Percentiles rank a stretch among this genome's conserved stretches.
Conservation (phyloP, 2,113 vertebrate genomes). For the Strix aluco region DNA sequence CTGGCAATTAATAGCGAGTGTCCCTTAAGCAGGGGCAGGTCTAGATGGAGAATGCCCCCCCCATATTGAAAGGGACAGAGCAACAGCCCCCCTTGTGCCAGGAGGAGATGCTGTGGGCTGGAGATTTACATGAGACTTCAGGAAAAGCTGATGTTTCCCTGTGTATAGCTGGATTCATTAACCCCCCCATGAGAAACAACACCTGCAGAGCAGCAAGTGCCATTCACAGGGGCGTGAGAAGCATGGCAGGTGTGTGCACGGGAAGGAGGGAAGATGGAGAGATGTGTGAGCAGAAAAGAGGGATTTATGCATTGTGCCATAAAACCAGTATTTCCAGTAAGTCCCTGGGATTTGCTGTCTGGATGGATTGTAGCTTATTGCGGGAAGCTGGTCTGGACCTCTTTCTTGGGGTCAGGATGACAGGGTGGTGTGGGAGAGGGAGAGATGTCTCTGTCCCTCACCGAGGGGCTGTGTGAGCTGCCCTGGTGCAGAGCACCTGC, state of each 20-base stretch:
- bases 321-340: neutral
- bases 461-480: rapidly evolving
- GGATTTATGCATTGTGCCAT: neutral
- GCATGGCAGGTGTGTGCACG: rapidly evolving
- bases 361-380: neutral
- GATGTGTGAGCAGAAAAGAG: neutral
- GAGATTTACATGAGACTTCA: neutral
- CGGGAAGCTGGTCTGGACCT: neutral
- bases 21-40: neutral
- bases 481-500: neutral
- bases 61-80: neutral
- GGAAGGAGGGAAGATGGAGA: neutral
- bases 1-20: neutral
- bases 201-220: rapidly evolving
- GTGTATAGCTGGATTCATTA: neutral
- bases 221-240: neutral
- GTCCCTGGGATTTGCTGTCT: neutral
- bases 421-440: no score
- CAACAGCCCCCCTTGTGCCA: neutral
- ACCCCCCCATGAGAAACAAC: rapidly evolving
- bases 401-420: neutral
- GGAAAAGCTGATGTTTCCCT: neutral
- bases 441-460: neutral
- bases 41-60: neutral
- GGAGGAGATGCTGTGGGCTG: neutral